Evolutionary conservation across 2,797 vertebrate species (phyloP).

Genomic region (Bovichtus variegatus): DNA sequence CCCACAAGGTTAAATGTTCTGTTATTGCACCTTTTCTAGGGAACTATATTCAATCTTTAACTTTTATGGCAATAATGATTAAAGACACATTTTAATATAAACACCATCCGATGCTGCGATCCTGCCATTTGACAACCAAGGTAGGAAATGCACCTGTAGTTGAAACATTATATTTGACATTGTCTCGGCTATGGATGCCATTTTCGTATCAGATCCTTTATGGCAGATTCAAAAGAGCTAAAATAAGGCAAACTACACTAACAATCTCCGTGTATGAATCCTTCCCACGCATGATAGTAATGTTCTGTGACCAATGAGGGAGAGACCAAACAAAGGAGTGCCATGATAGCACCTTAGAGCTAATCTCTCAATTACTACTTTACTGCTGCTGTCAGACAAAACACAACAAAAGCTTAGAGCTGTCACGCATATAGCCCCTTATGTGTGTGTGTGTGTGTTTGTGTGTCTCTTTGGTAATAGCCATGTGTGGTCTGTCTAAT

Average conservation of each 20-base stretch:
- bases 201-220: not conserved
- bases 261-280: conserved; percentile 30
- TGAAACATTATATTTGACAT: accelerated
- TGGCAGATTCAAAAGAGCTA: conserved; percentile 11
- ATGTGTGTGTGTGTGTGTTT: conserved; percentile 51
- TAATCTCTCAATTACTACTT: conserved; percentile 85
- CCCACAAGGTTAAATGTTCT: conserved; percentile 19
- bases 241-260: conserved; percentile 24
- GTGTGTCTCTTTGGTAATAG: conserved; percentile 68
- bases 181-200: not conserved
- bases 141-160: not conserved
- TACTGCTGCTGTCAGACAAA: conserved; percentile 79
- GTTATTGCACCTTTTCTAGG: not conserved
- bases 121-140: not conserved
- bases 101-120: not conserved
- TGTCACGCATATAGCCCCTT: conserved; percentile 67
- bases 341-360: conserved; percentile 75
- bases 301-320: conserved; percentile 49
- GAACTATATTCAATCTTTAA: not conserved
- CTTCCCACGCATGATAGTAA: conserved; percentile 56
- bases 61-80: not conserved
- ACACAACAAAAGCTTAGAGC: conserved; percentile 80
- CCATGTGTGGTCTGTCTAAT: conserved; percentile 72
- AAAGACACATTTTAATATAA: not conserved
- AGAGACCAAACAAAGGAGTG: conserved; percentile 81